Conservation (phyloP, 2,888 invertebrate species). For the Ceriagrion tenellum region DNA sequence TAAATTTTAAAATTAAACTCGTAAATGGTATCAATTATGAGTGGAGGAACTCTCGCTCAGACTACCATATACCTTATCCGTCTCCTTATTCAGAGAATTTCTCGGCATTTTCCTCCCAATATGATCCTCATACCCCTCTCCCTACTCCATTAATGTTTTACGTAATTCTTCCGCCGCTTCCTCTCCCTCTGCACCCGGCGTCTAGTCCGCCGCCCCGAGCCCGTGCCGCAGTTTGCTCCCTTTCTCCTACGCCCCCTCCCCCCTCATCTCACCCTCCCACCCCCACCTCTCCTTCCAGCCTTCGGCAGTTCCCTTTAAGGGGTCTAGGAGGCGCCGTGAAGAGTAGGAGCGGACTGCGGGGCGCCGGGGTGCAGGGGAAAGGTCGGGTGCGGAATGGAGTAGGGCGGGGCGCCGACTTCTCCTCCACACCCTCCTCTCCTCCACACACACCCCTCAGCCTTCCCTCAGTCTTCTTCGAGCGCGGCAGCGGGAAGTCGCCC, state of each 20-base stretch:
- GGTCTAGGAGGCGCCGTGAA: background rate
- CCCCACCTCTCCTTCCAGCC: too few relatives aligned
- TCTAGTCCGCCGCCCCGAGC: background rate
- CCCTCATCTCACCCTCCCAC: too few relatives aligned
- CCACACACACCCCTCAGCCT: background rate
- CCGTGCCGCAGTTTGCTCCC: background rate
- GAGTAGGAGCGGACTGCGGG: background rate
- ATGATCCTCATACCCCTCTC: background rate
- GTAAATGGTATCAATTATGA: too few relatives aligned
- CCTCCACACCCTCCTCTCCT: background rate
- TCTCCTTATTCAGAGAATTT: background rate
- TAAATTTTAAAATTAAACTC: too few relatives aligned
- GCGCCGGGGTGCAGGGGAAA: background rate
- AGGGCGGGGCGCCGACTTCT: background rate
- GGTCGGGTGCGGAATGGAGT: conserved; percentile 2
- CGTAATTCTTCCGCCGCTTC: background rate
- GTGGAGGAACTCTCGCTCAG: too few relatives aligned
- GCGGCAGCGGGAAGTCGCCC: background rate
- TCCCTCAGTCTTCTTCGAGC: background rate
- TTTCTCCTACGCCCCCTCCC: background rate
- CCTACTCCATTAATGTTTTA: background rate
- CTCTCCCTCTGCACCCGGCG: background rate
- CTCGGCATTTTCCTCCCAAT: background rate
- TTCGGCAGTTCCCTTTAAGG: background rate
- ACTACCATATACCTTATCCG: background rate